These are phyloP conservation scores for Parnassius glacialis DNA, from an alignment of 2,888 invertebrate genomes.

Conservation along the genomic window DNA sequence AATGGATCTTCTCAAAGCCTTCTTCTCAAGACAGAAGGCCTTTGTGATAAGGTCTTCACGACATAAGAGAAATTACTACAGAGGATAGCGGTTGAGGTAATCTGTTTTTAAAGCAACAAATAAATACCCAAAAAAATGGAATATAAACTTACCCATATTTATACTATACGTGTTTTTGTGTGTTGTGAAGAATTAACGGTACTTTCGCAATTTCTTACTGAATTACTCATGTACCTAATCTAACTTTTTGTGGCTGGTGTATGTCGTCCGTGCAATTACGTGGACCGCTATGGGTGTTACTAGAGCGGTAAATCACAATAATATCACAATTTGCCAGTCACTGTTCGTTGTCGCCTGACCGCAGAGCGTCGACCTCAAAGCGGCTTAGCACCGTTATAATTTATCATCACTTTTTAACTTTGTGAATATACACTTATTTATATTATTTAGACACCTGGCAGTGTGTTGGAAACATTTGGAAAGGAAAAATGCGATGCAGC, in stretches of 20 bases:
- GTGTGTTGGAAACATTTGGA: no score
- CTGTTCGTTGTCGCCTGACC: slow-evolving; percentile 30
- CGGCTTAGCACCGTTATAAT: slow-evolving; percentile 22
- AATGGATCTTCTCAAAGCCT: no score
- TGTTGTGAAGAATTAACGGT: background rate
- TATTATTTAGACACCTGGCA: no score
- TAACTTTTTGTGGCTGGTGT: background rate
- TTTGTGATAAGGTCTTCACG: no score
- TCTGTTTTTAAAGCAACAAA: no score
- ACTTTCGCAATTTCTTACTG: background rate
- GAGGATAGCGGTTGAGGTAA: no score
- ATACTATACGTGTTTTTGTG: no score
- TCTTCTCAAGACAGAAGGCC: no score
- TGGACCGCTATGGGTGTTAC: slow-evolving; percentile 33
- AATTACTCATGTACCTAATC: background rate
- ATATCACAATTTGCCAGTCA: slow-evolving; percentile 32
- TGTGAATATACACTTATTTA: slow-evolving; percentile 6
- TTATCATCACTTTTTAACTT: slow-evolving; percentile 13
- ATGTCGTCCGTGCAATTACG: slow-evolving; percentile 19
- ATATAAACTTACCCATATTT: no score
- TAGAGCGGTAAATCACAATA: slow-evolving; percentile 39
- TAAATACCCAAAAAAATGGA: no score
- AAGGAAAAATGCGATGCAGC: no score
- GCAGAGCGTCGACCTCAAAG: slow-evolving; percentile 20
- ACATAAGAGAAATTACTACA: no score